Conservation (phyloP, 2,113 vertebrate genomes). For the Sebastes schlegelii region DNA sequence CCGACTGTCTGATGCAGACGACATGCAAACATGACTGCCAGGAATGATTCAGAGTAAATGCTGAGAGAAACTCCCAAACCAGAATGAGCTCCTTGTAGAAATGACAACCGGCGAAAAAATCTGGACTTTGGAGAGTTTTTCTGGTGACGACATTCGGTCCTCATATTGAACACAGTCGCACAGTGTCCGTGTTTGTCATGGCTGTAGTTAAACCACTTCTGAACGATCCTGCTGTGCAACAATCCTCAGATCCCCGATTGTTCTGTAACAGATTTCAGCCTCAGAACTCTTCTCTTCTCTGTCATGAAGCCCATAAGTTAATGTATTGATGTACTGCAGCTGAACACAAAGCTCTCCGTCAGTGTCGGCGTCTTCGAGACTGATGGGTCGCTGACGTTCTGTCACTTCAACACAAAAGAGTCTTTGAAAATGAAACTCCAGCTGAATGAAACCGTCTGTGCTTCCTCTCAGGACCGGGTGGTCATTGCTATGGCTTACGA, state of each 20-base stretch:
- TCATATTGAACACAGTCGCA: not conserved
- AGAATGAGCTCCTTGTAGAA: not conserved
- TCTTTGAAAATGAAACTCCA: conserved; percentile 3
- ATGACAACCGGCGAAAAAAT: not conserved
- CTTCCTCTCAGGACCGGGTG: conserved; percentile 88
- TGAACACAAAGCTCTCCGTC: not conserved
- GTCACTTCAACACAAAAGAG: conserved; percentile 22
- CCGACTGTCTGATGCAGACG: not conserved
- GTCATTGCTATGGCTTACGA: conserved; percentile 93
- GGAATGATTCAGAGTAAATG: not conserved
- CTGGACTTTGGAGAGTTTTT: not conserved
- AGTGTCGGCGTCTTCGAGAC: not conserved
- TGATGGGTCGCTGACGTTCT: not conserved
- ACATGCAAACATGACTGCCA: not conserved
- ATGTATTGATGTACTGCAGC: not conserved
- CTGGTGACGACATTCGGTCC: not conserved
- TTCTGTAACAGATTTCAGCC: conserved; percentile 5
- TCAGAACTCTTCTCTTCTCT: conserved; percentile 16
- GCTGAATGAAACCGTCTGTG: conserved; percentile 16
- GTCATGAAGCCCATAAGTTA: not conserved
- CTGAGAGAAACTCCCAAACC: not conserved
- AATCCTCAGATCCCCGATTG: conserved; percentile 35
- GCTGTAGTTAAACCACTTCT: not conserved
- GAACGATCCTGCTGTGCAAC: not conserved
- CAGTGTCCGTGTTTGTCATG: not conserved